phyloP scores from a whole-genome alignment of 2,797 vertebrate genomes.

The Triplophysa bombifrons region DNA sequence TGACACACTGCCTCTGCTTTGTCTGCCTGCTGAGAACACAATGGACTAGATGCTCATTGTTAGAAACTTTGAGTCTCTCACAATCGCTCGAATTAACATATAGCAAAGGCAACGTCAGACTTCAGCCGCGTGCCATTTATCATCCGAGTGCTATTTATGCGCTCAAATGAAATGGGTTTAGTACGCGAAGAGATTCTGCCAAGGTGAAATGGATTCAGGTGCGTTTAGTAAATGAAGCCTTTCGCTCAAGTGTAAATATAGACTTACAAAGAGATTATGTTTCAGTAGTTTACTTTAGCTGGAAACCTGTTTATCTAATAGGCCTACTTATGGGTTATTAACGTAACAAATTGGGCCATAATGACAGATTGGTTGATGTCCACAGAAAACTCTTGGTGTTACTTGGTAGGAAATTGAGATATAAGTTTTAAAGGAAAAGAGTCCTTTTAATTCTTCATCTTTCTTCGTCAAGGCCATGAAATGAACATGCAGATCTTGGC shows the following conservation, averaged over 20 bases:
- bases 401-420: neutral
- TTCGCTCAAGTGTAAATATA: slow-evolving; percentile 44
- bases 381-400: slow-evolving; percentile 45
- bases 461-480: neutral
- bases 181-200: neutral
- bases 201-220: neutral
- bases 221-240: slow-evolving; percentile 25
- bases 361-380: slow-evolving; percentile 55
- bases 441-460: neutral
- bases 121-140: slow-evolving; percentile 3
- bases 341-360: slow-evolving; percentile 59
- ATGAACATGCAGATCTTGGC: slow-evolving; percentile 16
- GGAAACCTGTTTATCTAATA: slow-evolving; percentile 59
- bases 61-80: slow-evolving; percentile 5
- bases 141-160: slow-evolving; percentile 2
- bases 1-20: slow-evolving; percentile 25
- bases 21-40: slow-evolving; percentile 2
- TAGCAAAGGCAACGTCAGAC: slow-evolving; percentile 12
- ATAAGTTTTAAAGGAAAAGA: neutral
- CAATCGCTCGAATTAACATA: slow-evolving; percentile 25
- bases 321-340: slow-evolving; percentile 57
- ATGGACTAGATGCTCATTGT: slow-evolving; percentile 6
- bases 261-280: slow-evolving; percentile 40
- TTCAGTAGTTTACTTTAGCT: slow-evolving; percentile 51
- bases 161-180: slow-evolving; percentile 1